A percentile compares a stretch with the other conserved stretches of the same genome.
phyloP scores from a whole-genome alignment of 2,888 invertebrate species.

The Melanostoma mellinum region DNA sequence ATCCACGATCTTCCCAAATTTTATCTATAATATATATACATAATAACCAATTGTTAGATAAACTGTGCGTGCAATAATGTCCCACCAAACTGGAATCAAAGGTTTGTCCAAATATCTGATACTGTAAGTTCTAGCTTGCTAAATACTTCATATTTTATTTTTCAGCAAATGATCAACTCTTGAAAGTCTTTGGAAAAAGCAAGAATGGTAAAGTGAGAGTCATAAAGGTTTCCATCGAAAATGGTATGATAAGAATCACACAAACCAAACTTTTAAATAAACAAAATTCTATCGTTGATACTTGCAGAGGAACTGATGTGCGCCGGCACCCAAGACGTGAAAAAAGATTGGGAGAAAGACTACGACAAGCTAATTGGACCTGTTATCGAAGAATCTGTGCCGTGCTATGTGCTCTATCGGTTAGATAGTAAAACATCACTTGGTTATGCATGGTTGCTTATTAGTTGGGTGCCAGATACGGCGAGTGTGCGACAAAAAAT shows the following conservation, averaged over 20 bases:
- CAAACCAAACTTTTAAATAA: slow-evolving; percentile 75
- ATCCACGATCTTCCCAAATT: slow-evolving; percentile 8
- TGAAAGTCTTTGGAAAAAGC: slow-evolving; percentile 91
- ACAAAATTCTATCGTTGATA: neutral
- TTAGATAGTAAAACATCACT: slow-evolving; percentile 90
- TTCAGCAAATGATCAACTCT: slow-evolving; percentile 91
- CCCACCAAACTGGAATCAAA: slow-evolving; percentile 95
- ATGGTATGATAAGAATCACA: slow-evolving; percentile 84
- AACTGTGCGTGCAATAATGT: slow-evolving; percentile 84
- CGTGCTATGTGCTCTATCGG: slow-evolving; percentile 95
- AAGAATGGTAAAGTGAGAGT: slow-evolving; percentile 89
- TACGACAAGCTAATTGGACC: slow-evolving; percentile 89
- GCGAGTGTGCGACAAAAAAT: slow-evolving; percentile 95
- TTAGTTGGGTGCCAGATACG: slow-evolving; percentile 97
- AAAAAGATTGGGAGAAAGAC: slow-evolving; percentile 92
- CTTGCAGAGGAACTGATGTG: slow-evolving; percentile 88
- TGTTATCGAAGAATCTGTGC: slow-evolving; percentile 89
- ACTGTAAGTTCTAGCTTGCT: neutral
- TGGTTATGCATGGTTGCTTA: slow-evolving; percentile 95
- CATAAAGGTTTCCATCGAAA: slow-evolving; percentile 92
- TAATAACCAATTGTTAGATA: slow-evolving; percentile 36
- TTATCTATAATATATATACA: neutral
- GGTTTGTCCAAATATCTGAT: slow-evolving; percentile 83
- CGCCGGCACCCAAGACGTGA: slow-evolving; percentile 86
- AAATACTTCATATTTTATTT: slow-evolving; percentile 13